Evolutionary conservation across 2,113 vertebrate genomes (phyloP).

Genomic region (Monarcha castaneiventris): DNA sequence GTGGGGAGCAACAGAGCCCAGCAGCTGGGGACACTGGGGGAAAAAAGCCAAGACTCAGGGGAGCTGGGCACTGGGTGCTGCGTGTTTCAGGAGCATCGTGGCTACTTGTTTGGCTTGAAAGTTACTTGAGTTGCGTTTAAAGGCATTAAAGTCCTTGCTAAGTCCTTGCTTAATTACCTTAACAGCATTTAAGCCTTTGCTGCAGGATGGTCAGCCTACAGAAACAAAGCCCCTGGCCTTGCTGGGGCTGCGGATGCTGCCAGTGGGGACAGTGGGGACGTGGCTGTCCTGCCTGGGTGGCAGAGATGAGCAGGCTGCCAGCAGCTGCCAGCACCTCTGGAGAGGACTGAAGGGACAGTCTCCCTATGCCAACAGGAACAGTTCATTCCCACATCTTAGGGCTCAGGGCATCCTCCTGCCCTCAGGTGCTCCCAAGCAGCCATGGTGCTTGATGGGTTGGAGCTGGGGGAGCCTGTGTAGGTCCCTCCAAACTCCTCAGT

Average conservation of each 20-base stretch:
- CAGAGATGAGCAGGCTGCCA: not conserved
- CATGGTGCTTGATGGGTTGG: not conserved
- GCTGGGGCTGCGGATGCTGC: not conserved
- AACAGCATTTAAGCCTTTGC: not conserved
- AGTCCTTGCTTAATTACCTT: conserved; percentile 29
- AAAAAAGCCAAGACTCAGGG: not conserved
- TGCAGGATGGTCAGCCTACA: not conserved
- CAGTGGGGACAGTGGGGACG: not conserved
- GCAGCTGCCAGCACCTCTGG: not conserved
- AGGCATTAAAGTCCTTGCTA: conserved; percentile 3
- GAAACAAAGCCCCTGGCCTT: not conserved
- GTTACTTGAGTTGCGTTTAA: conserved; percentile 5
- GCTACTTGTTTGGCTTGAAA: not conserved
- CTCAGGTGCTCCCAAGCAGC: not conserved
- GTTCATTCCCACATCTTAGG: not conserved
- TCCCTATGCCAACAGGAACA: not conserved
- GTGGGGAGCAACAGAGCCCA: not conserved
- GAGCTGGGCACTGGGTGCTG: not conserved
- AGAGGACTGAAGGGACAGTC: not conserved
- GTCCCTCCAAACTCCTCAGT: not conserved
- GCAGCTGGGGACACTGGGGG: not conserved
- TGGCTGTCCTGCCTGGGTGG: not conserved
- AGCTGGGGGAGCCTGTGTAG: not conserved
- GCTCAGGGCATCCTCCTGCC: not conserved
- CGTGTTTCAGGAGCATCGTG: not conserved